Conservation (phyloP, 2,797 vertebrate genomes). For the Eulemur mongoz region DNA sequence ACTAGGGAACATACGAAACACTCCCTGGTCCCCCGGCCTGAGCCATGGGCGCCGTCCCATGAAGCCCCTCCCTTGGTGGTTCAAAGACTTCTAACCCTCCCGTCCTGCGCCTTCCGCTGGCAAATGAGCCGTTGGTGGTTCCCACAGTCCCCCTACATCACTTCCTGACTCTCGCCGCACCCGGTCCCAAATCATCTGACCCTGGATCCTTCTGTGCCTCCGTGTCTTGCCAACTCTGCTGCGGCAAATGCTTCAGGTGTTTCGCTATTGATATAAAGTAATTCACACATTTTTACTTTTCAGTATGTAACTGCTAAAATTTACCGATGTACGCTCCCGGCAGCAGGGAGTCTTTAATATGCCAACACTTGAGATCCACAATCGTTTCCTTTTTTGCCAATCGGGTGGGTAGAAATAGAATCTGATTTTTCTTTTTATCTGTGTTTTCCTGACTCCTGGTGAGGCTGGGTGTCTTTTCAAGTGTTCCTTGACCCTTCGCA, state of each 20-base stretch:
- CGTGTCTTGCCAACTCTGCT: neutral
- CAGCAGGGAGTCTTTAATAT: neutral
- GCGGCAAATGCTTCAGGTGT: neutral
- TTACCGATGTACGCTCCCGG: neutral
- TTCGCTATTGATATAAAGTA: neutral
- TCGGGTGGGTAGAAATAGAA: neutral
- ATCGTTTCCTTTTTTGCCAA: neutral
- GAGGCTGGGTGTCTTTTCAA: neutral
- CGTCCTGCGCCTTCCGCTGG: neutral
- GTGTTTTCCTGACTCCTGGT: neutral
- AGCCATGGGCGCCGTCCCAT: neutral
- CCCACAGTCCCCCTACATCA: neutral
- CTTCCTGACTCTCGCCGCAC: neutral
- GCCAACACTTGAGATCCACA: neutral
- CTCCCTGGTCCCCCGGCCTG: neutral
- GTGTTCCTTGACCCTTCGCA: neutral
- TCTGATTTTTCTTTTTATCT: neutral
- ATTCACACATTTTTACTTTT: neutral
- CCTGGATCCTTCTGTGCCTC: neutral
- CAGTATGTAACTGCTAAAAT: neutral
- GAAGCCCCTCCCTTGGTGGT: neutral
- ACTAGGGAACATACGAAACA: neutral
- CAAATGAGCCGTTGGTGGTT: neutral
- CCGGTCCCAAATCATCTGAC: neutral
- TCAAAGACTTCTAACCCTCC: neutral